Conservation (phyloP, 2,113 vertebrate species). For the Cariama cristata region DNA sequence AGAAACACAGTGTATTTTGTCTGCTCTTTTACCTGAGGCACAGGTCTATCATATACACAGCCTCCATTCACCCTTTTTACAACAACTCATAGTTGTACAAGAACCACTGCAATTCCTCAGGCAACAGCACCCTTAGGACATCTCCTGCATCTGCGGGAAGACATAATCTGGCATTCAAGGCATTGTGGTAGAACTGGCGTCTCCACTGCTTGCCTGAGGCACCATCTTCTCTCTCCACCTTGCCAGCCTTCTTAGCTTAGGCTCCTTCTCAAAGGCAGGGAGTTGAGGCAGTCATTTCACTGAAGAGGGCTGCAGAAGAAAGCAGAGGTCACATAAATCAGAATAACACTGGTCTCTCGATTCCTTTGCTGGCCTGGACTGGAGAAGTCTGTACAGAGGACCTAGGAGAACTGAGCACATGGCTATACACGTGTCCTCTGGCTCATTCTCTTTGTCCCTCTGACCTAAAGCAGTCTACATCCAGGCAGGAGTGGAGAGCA, state of each 20-base stretch:
- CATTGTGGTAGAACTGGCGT: constrained; percentile 56
- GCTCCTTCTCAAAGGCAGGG: constrained; percentile 1
- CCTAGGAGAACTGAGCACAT: neutral
- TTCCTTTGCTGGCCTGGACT: neutral
- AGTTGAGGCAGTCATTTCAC: neutral
- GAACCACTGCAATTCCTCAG: constrained; percentile 12
- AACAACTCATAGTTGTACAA: neutral
- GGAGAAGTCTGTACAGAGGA: neutral
- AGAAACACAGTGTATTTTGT: neutral
- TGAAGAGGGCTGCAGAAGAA: neutral
- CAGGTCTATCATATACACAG: neutral
- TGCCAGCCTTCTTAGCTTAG: constrained; percentile 7
- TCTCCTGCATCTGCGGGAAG: constrained; percentile 36
- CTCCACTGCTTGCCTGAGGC: constrained; percentile 36
- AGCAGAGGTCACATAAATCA: neutral
- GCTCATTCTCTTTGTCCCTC: neutral
- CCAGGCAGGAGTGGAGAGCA: neutral
- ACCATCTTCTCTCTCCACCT: neutral
- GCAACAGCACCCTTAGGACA: constrained; percentile 44
- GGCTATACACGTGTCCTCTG: neutral
- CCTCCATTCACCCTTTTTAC: neutral
- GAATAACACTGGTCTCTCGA: neutral
- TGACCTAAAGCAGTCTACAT: neutral
- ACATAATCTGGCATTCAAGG: constrained; percentile 52
- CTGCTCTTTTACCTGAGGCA: neutral